Evolutionary conservation across 2,113 vertebrate species (phyloP).

Genomic region (Scalopus aquaticus): DNA sequence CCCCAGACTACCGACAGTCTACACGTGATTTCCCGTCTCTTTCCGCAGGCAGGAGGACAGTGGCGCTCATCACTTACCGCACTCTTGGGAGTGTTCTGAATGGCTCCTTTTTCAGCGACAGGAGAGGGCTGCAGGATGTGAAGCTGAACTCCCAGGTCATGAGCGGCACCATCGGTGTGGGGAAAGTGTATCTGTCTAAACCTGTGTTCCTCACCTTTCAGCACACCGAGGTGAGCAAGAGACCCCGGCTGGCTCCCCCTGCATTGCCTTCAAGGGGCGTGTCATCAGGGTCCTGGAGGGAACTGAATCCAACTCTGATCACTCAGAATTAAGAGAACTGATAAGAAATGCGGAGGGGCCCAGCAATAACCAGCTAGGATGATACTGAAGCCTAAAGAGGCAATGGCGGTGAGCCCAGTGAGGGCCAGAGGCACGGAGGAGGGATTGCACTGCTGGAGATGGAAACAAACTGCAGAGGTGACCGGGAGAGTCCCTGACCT

Average conservation of each 20-base stretch:
- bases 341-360: not conserved
- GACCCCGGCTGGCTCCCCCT: too few species aligned
- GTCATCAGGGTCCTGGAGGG: not conserved
- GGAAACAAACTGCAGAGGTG: not conserved
- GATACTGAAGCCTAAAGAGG: not conserved
- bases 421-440: not conserved
- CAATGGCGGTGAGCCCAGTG: not conserved
- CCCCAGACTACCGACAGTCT: accelerated
- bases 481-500: not conserved
- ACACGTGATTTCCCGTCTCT: not conserved
- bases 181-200: not conserved
- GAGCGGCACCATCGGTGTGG: conserved; percentile 30
- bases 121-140: not conserved
- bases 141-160: conserved; percentile 55
- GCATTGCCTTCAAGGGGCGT: not conserved
- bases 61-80: conserved; percentile 33
- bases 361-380: not conserved
- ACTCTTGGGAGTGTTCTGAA: conserved; percentile 44
- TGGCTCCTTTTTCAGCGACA: conserved; percentile 49
- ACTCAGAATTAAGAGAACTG: not conserved
- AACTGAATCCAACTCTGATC: not conserved
- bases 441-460: not conserved
- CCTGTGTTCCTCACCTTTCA: conserved; percentile 59
- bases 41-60: not conserved
- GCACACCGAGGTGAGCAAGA: conserved; percentile 48